Conservation (phyloP, 2,797 vertebrate genomes). For the Anguilla marmorata region DNA sequence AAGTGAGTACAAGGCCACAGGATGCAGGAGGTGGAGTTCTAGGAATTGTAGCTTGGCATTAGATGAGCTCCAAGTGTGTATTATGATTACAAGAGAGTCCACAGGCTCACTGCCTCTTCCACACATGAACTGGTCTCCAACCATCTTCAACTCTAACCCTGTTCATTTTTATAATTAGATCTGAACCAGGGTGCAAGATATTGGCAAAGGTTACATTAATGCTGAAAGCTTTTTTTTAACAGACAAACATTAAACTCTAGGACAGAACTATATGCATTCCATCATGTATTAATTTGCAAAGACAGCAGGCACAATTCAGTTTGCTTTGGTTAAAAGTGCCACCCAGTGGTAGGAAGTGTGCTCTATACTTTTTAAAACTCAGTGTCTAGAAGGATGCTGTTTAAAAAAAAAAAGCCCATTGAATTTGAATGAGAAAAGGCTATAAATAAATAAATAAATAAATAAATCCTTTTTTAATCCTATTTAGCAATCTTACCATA, state of each 20-base stretch:
- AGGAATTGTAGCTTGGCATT: constrained; percentile 50
- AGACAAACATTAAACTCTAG: background rate
- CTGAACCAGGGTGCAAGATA: background rate
- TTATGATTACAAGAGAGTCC: constrained; percentile 50
- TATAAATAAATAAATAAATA: too few relatives aligned
- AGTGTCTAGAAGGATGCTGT: background rate
- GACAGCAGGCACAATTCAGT: background rate
- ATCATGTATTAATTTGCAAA: background rate
- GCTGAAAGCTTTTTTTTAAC: background rate
- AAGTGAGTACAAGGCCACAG: background rate
- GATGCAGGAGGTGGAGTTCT: background rate
- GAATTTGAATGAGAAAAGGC: background rate
- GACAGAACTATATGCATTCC: background rate
- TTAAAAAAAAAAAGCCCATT: background rate
- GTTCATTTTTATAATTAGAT: background rate
- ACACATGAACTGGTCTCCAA: background rate
- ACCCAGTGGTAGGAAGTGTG: constrained; percentile 40
- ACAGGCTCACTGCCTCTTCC: background rate
- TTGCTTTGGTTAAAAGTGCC: constrained; percentile 39
- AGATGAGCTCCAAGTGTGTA: constrained; percentile 42
- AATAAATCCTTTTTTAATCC: too few relatives aligned
- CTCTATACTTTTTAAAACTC: background rate
- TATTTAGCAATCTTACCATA: too few relatives aligned
- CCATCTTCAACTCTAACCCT: background rate
- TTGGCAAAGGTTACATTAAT: background rate